These are phyloP conservation scores for Lemur catta DNA, from an alignment of 2,797 vertebrate genomes.

Conservation along the genomic window DNA sequence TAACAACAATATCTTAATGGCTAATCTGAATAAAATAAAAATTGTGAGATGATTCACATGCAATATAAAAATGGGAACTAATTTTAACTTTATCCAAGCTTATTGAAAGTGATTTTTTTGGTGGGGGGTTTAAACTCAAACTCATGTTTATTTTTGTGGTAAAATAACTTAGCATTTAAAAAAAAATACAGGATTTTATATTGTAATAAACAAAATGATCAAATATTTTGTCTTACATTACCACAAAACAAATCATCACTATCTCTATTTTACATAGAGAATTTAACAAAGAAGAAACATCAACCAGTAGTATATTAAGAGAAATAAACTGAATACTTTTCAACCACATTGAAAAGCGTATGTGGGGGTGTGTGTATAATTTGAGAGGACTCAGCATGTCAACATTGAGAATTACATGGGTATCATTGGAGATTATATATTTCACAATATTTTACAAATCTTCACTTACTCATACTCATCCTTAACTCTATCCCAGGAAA, in stretches of 20 bases:
- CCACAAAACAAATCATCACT: background rate
- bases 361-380: background rate
- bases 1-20: background rate
- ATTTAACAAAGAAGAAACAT: background rate
- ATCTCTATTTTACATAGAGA: background rate
- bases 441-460: background rate
- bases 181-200: background rate
- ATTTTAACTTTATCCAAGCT: background rate
- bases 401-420: background rate
- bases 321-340: background rate
- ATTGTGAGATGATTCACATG: background rate
- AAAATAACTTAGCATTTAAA: background rate
- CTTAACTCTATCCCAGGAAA: background rate
- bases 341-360: rapidly evolving
- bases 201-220: background rate
- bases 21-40: background rate
- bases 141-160: background rate
- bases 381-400: background rate
- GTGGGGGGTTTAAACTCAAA: background rate
- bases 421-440: background rate
- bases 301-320: background rate
- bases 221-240: background rate
- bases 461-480: background rate
- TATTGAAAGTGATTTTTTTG: background rate
- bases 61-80: background rate